Percentiles rank a stretch among this genome's conserved stretches.
phyloP scores from a whole-genome alignment of 2,113 vertebrate genomes.

The Laticauda laticaudata region DNA sequence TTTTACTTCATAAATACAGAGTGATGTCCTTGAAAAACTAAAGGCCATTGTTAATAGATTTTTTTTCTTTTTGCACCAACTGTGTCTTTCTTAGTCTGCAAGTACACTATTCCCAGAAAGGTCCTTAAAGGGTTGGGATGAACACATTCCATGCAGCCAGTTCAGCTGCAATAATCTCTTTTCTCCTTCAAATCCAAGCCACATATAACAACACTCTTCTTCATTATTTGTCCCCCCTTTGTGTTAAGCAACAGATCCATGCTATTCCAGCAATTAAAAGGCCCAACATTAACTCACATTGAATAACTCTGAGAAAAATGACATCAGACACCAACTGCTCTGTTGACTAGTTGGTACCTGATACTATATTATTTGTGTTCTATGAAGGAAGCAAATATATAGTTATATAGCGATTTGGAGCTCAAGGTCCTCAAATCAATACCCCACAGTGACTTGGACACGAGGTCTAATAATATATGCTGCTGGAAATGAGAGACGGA shows the following conservation, averaged over 20 bases:
- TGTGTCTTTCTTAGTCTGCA: conserved; percentile 63
- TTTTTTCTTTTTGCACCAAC: conserved; percentile 57
- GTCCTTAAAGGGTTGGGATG: conserved; percentile 59
- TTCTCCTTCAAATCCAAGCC: conserved; percentile 78
- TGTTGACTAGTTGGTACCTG: conserved; percentile 69
- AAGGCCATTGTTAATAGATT: conserved; percentile 79
- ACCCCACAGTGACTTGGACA: conserved; percentile 31
- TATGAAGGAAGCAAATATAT: conserved; percentile 56
- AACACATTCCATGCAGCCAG: conserved; percentile 78
- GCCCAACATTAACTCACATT: conserved; percentile 71
- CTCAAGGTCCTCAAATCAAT: conserved; percentile 61
- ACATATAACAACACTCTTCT: conserved; percentile 84
- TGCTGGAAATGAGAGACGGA: conserved; percentile 31
- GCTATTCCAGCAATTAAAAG: conserved; percentile 80
- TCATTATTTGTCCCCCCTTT: conserved; percentile 84
- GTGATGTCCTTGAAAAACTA: conserved; percentile 78
- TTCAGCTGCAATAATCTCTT: conserved; percentile 85
- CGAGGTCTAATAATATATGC: conserved; percentile 23
- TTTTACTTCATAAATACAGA: conserved; percentile 72
- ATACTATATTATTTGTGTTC: conserved; percentile 68
- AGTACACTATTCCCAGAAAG: conserved; percentile 57
- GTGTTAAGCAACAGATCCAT: conserved; percentile 78
- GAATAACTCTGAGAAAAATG: conserved; percentile 68
- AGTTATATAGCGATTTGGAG: conserved; percentile 50
- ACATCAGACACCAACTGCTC: conserved; percentile 69